These are phyloP conservation scores for Falco concolor DNA, from an alignment of 2,797 vertebrate species.

Conservation along the genomic window DNA sequence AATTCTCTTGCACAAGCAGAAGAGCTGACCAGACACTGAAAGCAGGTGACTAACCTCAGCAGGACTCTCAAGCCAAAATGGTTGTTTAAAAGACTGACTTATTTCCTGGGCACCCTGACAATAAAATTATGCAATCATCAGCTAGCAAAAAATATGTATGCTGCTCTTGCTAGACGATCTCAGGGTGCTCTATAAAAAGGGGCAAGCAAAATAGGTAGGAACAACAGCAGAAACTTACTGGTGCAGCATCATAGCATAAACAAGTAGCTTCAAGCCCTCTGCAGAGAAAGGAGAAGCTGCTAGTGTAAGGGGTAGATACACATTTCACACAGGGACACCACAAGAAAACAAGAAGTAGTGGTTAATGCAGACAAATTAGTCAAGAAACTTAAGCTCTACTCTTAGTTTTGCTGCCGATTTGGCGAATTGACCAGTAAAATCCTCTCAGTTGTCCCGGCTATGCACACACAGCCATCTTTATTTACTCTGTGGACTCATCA, in stretches of 20 bases:
- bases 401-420: not conserved
- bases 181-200: not conserved
- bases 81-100: not conserved
- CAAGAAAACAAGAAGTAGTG: not conserved
- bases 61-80: not conserved
- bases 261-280: not conserved
- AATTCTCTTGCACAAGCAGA: not conserved
- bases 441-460: not conserved
- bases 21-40: not conserved
- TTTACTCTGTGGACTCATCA: not conserved
- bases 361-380: not conserved
- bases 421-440: not conserved
- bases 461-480: not conserved
- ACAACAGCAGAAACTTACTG: not conserved
- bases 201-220: not conserved
- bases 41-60: not conserved
- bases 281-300: not conserved
- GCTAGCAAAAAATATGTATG: not conserved
- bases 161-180: not conserved
- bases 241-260: not conserved
- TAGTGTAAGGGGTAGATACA: not conserved
- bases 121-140: not conserved
- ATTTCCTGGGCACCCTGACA: not conserved
- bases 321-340: not conserved
- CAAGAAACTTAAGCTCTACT: not conserved